These are phyloP conservation scores for Magallana ariakensis DNA, from an alignment of 1,140 invertebrate species.

Conservation along the genomic window DNA sequence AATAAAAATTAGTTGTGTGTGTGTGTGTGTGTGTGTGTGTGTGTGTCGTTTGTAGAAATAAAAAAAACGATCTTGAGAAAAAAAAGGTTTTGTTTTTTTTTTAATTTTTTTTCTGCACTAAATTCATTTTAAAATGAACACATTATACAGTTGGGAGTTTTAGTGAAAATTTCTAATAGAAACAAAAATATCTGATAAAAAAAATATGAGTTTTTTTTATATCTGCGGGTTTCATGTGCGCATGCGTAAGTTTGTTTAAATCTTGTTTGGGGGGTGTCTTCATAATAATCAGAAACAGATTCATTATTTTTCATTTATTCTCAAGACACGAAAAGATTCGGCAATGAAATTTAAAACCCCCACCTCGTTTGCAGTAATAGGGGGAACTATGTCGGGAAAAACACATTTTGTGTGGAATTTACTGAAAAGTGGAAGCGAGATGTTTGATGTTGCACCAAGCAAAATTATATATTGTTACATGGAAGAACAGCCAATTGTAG, in stretches of 20 bases:
- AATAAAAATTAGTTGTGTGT: background rate
- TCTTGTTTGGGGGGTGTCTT: background rate
- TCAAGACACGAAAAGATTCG: background rate
- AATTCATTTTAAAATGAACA: too few species aligned
- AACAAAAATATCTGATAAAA: too few species aligned
- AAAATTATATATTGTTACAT: slow-evolving; percentile 43
- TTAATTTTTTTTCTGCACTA: too few species aligned
- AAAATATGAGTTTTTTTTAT: too few species aligned
- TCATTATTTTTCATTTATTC: too few species aligned
- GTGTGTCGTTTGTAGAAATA: too few species aligned
- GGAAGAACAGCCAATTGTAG: slow-evolving; percentile 28
- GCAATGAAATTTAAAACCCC: slow-evolving; percentile 33
- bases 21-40: background rate
- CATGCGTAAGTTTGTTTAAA: too few species aligned
- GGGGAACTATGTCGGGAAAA: slow-evolving; percentile 34
- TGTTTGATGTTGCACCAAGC: slow-evolving; percentile 36
- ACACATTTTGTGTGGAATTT: slow-evolving; percentile 16
- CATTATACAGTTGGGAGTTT: too few species aligned
- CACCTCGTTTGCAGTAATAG: slow-evolving; percentile 6
- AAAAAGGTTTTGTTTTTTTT: too few species aligned
- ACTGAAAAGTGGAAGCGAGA: slow-evolving; percentile 31
- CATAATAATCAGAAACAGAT: background rate
- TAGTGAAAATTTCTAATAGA: too few species aligned
- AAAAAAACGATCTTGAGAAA: too few species aligned
- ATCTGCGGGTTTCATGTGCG: too few species aligned